These are phyloP conservation scores for Sialis fuliginosa DNA, from an alignment of 2,888 invertebrate genomes.

Conservation along the genomic window DNA sequence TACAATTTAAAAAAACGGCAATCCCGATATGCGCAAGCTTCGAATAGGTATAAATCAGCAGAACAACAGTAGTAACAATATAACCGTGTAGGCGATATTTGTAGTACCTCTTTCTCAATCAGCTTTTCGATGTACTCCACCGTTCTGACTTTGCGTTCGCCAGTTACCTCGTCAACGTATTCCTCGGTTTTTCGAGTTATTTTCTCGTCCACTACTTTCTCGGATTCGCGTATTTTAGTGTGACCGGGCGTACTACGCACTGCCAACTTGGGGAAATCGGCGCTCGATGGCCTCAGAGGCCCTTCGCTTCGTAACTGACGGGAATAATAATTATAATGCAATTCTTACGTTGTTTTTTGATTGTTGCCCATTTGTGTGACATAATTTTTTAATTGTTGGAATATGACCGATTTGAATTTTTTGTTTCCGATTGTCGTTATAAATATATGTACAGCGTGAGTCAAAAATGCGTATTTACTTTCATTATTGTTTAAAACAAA, in stretches of 20 bases:
- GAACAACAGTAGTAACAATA: background rate
- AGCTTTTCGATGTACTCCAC: conserved; percentile 90
- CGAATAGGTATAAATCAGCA: background rate
- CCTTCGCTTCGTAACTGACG: conserved; percentile 8
- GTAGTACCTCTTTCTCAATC: conserved; percentile 82
- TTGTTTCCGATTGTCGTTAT: too few species aligned
- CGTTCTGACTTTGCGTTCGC: conserved; percentile 73
- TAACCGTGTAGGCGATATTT: background rate
- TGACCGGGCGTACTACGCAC: conserved; percentile 74
- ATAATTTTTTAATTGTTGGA: too few species aligned
- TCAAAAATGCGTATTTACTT: too few species aligned
- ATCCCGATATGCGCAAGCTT: too few species aligned
- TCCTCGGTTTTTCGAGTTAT: conserved; percentile 75
- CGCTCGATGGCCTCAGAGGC: conserved; percentile 38
- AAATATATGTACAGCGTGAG: too few species aligned
- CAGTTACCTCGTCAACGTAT: conserved; percentile 69
- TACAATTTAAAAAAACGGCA: too few species aligned
- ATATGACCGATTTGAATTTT: too few species aligned
- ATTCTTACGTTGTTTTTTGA: too few species aligned
- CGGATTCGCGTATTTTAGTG: conserved; percentile 72
- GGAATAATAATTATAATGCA: conserved; percentile 7
- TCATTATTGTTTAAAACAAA: too few species aligned
- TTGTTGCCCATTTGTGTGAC: too few species aligned
- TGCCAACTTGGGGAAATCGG: conserved; percentile 67
- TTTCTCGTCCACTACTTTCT: conserved; percentile 77